Conservation (phyloP, 1,140 invertebrate species). For the Pinna nobilis region DNA sequence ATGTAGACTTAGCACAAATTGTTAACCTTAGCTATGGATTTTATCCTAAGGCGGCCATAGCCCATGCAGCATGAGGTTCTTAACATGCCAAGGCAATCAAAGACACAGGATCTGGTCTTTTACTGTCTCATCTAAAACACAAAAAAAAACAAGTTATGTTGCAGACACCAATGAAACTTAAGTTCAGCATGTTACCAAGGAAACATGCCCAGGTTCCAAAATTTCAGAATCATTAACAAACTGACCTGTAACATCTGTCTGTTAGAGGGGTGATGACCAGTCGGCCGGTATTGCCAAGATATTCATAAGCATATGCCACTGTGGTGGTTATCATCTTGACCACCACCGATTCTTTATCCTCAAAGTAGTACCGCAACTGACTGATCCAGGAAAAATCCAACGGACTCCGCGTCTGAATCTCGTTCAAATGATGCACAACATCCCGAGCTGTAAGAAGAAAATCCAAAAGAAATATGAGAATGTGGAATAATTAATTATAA, state of each 20-base stretch:
- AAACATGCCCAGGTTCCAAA: background rate
- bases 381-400: conserved; percentile 75
- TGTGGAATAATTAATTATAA: too few relatives aligned
- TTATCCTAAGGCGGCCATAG: too few relatives aligned
- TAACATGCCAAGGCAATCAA: too few relatives aligned
- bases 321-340: conserved; percentile 74
- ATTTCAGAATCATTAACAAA: background rate
- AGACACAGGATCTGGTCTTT: too few relatives aligned
- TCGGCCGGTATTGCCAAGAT: conserved; percentile 71
- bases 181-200: too few relatives aligned
- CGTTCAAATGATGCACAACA: conserved; percentile 78
- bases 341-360: conserved; percentile 54
- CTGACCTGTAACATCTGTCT: conserved; percentile 73
- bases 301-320: conserved; percentile 73
- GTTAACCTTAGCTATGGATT: too few relatives aligned
- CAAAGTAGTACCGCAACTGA: conserved; percentile 73
- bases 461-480: too few relatives aligned
- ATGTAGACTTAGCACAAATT: too few relatives aligned
- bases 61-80: too few relatives aligned
- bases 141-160: too few relatives aligned
- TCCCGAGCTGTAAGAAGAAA: conserved; percentile 81
- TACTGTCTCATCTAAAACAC: too few relatives aligned
- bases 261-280: conserved; percentile 74
- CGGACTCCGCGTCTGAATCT: conserved; percentile 52
- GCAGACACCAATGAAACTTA: too few relatives aligned